These are phyloP conservation scores for Ascidia mentula DNA, from an alignment of 23 tunicate genomes.

Conservation along the genomic window DNA sequence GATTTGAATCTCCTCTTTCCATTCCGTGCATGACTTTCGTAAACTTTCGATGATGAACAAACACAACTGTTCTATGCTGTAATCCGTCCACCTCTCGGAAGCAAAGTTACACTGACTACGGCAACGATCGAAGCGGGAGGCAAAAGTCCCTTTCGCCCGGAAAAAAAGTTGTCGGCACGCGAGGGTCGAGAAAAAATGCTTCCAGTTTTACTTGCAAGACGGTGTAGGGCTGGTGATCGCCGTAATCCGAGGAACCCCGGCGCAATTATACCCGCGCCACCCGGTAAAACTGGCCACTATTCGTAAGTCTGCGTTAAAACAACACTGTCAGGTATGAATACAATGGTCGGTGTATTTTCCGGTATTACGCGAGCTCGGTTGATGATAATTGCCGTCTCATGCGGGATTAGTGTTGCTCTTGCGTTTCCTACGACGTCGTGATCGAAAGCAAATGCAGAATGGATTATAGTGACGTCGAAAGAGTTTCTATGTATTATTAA, in stretches of 20 bases:
- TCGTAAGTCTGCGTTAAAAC: neutral
- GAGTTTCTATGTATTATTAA: too few relatives aligned
- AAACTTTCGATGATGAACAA: too few relatives aligned
- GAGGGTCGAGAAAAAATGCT: neutral
- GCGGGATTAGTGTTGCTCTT: neutral
- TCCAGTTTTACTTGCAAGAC: too few relatives aligned
- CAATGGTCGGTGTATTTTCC: neutral
- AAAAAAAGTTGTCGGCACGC: too few relatives aligned
- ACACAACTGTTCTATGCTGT: neutral
- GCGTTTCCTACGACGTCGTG: neutral
- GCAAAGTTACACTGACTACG: neutral
- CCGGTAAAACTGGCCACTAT: neutral
- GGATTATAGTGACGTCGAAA: too few relatives aligned
- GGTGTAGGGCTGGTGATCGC: too few relatives aligned
- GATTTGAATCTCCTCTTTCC: neutral
- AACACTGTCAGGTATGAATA: neutral
- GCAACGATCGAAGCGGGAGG: neutral
- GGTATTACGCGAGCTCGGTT: neutral
- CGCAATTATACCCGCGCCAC: neutral
- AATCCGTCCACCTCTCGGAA: neutral
- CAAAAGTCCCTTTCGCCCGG: neutral
- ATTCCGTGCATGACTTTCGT: conserved; percentile 13
- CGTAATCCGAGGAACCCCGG: neutral
- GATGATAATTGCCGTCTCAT: neutral
- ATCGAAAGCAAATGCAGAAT: neutral